Conservation (phyloP, 1,140 invertebrate species). For the Musca vetustissima region DNA sequence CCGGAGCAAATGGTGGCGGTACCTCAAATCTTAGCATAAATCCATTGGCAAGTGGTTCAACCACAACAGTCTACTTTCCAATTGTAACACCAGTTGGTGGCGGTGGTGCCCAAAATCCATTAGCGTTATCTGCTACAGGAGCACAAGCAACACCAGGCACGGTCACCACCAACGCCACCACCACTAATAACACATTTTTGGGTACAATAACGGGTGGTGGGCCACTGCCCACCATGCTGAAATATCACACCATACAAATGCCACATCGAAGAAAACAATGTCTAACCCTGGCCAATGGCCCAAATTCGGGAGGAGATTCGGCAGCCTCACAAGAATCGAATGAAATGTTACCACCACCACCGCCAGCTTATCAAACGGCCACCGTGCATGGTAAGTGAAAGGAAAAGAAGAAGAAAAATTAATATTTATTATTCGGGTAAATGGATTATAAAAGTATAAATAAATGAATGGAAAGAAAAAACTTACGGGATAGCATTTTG, state of each 20-base stretch:
- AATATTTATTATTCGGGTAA: too few species aligned
- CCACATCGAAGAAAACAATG: constrained; percentile 36
- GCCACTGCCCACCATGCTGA: constrained; percentile 41
- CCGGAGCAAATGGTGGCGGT: not conserved
- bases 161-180: not conserved
- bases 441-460: too few species aligned
- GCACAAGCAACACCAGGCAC: constrained; percentile 9
- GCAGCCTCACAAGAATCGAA: constrained; percentile 15
- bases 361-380: constrained; percentile 51
- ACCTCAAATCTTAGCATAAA: constrained; percentile 25
- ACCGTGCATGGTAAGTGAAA: constrained; percentile 50
- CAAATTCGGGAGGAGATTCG: constrained; percentile 39
- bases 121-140: constrained; percentile 24
- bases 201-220: not conserved
- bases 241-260: constrained; percentile 54
- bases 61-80: constrained; percentile 52
- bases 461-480: too few species aligned
- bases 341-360: constrained; percentile 39
- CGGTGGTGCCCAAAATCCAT: constrained; percentile 24
- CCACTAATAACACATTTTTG: not conserved
- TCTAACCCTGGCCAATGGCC: constrained; percentile 27
- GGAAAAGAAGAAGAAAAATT: too few species aligned
- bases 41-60: constrained; percentile 18
- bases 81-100: constrained; percentile 34
- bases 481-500: too few species aligned